Conservation (phyloP, 2,113 vertebrate species). For the Ovibos moschatus region DNA sequence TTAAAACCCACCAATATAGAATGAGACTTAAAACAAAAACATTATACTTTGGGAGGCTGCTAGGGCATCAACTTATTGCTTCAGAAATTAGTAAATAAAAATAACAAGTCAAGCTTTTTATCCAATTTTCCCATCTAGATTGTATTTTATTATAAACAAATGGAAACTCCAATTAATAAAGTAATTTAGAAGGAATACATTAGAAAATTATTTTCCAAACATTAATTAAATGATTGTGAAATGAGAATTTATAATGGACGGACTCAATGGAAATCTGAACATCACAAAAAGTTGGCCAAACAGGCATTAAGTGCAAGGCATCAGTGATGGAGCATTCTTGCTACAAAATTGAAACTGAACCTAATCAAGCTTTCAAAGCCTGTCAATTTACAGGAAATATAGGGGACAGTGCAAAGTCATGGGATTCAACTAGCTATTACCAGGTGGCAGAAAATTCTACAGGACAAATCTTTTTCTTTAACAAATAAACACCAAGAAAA, state of each 20-base stretch:
- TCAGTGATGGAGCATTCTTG: not conserved
- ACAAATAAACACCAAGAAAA: not conserved
- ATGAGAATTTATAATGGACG: not conserved
- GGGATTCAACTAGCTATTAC: not conserved
- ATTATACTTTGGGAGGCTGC: not conserved
- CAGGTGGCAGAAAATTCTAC: not conserved
- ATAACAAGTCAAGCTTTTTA: not conserved
- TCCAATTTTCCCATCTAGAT: not conserved
- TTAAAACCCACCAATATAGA: not conserved
- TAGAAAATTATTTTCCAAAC: not conserved
- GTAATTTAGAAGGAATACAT: not conserved
- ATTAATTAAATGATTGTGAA: not conserved
- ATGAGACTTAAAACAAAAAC: slow-evolving; percentile 12
- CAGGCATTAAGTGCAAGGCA: not conserved
- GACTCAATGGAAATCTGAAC: not conserved
- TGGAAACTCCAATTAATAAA: not conserved
- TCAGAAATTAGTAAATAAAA: not conserved
- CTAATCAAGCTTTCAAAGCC: not conserved
- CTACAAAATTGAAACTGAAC: not conserved
- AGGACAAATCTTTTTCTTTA: not conserved
- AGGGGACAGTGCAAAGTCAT: not conserved
- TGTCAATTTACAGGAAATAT: not conserved
- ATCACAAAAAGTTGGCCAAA: not conserved
- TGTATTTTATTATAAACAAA: slow-evolving; percentile 20
- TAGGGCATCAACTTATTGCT: not conserved